A percentile compares a stretch with the other conserved stretches of the same genome.
These are phyloP conservation scores for Sericinus montela DNA, from an alignment of 2,888 invertebrate genomes.

Conservation along the genomic window DNA sequence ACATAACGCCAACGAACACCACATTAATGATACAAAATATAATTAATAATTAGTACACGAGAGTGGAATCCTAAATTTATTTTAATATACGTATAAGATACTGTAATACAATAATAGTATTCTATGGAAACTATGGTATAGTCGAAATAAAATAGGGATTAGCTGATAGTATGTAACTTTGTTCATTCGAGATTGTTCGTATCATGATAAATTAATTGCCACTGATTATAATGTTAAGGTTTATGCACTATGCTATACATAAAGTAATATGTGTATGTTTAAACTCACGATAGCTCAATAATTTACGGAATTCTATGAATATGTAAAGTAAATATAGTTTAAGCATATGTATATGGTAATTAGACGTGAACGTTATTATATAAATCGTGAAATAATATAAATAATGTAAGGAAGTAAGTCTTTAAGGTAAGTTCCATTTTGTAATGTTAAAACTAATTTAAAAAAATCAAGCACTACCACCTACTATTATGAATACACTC, in stretches of 20 bases:
- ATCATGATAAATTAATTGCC: slow-evolving; percentile 45
- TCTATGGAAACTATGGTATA: slow-evolving; percentile 47
- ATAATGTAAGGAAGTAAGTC: slow-evolving; percentile 46
- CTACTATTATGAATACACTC: slow-evolving; percentile 75
- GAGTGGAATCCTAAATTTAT: slow-evolving; percentile 62
- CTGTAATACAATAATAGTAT: slow-evolving; percentile 67
- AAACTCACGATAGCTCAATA: slow-evolving; percentile 73
- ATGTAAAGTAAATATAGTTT: slow-evolving; percentile 59
- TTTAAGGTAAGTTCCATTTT: slow-evolving; percentile 65
- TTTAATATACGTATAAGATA: slow-evolving; percentile 59
- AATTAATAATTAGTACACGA: slow-evolving; percentile 52
- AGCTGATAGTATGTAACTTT: slow-evolving; percentile 24
- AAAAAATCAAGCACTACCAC: slow-evolving; percentile 75
- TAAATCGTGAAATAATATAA: slow-evolving; percentile 52
- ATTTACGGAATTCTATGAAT: slow-evolving; percentile 55
- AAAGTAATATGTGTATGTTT: slow-evolving; percentile 26
- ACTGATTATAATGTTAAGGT: slow-evolving; percentile 46
- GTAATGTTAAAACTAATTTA: slow-evolving; percentile 70
- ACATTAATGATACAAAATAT: slow-evolving; percentile 66
- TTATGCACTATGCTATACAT: slow-evolving; percentile 57
- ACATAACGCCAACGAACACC: slow-evolving; percentile 73
- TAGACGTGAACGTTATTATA: slow-evolving; percentile 26
- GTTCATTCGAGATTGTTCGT: slow-evolving; percentile 32
- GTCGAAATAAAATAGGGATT: slow-evolving; percentile 40
- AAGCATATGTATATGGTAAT: slow-evolving; percentile 31